These are phyloP conservation scores for Rosalia funebris DNA, from an alignment of 2,888 invertebrate genomes.

Conservation along the genomic window DNA sequence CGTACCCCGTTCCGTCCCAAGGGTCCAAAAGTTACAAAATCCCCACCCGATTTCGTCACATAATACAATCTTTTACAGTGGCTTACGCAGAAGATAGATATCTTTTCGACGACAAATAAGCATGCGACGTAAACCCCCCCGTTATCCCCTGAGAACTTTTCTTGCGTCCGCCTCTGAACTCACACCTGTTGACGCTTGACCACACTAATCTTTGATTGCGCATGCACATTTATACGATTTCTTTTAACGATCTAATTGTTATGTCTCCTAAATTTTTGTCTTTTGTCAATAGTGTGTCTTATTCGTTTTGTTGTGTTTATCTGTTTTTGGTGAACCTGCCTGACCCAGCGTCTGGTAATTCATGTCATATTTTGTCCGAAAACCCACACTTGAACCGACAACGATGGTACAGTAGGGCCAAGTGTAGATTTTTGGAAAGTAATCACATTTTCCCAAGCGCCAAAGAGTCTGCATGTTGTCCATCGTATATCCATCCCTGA, in stretches of 20 bases:
- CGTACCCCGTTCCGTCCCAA: conserved; percentile 46
- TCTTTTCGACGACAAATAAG: background rate
- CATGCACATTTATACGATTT: conserved; percentile 53
- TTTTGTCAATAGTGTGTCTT: conserved; percentile 17
- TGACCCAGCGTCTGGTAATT: no score
- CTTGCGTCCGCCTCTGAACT: conserved; percentile 19
- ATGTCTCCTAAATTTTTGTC: conserved; percentile 23
- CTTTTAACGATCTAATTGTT: conserved; percentile 11
- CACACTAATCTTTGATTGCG: conserved; percentile 63
- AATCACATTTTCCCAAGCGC: no score
- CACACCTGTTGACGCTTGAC: conserved; percentile 52
- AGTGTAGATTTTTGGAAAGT: no score
- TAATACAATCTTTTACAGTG: conserved; percentile 34
- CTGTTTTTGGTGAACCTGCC: no score
- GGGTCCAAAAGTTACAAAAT: no score
- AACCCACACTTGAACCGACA: no score
- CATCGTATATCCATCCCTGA: no score
- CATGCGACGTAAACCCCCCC: background rate
- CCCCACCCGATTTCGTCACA: background rate
- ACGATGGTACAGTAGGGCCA: no score
- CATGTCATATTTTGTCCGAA: background rate
- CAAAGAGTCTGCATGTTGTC: no score
- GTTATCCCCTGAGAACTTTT: background rate
- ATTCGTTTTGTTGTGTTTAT: conserved; percentile 13
- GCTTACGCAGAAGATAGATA: background rate